Conservation (phyloP, 2,113 vertebrate genomes). For the Alethe diademata region DNA sequence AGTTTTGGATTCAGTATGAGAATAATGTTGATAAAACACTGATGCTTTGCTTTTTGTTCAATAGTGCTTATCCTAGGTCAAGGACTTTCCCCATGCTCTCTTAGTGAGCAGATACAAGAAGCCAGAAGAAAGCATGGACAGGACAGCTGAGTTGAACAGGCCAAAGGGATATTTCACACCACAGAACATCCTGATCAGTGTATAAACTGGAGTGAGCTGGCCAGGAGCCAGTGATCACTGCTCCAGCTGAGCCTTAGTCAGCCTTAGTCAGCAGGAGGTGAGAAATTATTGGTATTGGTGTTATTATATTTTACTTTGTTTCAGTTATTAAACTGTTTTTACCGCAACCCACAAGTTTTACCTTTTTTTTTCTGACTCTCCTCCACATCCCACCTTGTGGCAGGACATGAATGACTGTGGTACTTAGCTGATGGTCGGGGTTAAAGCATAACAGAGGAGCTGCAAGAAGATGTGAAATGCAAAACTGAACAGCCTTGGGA, state of each 20-base stretch:
- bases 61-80: too few species aligned
- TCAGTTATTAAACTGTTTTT: background rate
- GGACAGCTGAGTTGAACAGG: background rate
- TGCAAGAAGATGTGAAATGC: background rate
- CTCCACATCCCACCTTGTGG: background rate
- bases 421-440: background rate
- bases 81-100: background rate
- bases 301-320: background rate
- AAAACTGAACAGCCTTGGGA: background rate
- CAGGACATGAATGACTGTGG: background rate
- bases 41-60: background rate
- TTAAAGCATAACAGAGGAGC: background rate
- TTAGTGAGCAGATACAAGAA: background rate
- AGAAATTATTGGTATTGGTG: background rate
- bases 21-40: background rate
- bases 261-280: too few species aligned
- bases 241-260: accelerated
- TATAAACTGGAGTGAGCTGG: background rate
- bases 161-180: background rate
- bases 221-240: background rate
- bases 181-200: background rate
- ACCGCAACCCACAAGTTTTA: background rate
- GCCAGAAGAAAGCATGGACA: background rate
- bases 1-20: background rate
- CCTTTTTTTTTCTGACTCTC: background rate